These are phyloP conservation scores for Emydocephalus ijimae DNA, from an alignment of 2,113 vertebrate genomes.

Conservation along the genomic window DNA sequence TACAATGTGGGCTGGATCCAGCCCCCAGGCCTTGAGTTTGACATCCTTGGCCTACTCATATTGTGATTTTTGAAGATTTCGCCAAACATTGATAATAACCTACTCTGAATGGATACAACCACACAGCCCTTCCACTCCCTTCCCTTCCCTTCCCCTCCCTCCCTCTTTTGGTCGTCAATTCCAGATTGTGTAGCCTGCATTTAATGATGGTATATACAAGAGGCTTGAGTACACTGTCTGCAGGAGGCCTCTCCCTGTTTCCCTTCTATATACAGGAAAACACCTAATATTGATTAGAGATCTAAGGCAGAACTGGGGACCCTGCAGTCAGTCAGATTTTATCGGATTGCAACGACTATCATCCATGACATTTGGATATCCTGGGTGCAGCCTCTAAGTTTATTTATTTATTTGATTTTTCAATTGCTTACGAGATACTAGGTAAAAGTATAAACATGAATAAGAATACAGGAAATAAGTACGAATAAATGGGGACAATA, in stretches of 20 bases:
- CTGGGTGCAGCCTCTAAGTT: not conserved
- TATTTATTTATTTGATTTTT: too few species aligned
- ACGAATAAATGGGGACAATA: too few species aligned
- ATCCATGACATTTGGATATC: not conserved
- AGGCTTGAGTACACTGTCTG: not conserved
- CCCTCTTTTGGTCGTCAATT: not conserved
- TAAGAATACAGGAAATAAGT: too few species aligned
- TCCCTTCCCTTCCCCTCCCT: not conserved
- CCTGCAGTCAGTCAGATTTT: not conserved
- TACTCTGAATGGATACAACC: not conserved
- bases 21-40: too few species aligned
- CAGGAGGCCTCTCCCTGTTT: fast-evolving
- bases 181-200: not conserved
- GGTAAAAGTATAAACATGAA: too few species aligned
- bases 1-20: too few species aligned
- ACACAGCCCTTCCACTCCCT: not conserved
- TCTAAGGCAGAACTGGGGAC: not conserved
- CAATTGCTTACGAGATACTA: too few species aligned
- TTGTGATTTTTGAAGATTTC: not conserved
- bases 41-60: too few species aligned
- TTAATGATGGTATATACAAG: slow-evolving; percentile 12
- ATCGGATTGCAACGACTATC: not conserved
- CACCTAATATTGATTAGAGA: not conserved
- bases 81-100: not conserved
- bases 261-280: fast-evolving